phyloP scores from a whole-genome alignment of 2,888 invertebrate species.

The Idaea straminata region DNA sequence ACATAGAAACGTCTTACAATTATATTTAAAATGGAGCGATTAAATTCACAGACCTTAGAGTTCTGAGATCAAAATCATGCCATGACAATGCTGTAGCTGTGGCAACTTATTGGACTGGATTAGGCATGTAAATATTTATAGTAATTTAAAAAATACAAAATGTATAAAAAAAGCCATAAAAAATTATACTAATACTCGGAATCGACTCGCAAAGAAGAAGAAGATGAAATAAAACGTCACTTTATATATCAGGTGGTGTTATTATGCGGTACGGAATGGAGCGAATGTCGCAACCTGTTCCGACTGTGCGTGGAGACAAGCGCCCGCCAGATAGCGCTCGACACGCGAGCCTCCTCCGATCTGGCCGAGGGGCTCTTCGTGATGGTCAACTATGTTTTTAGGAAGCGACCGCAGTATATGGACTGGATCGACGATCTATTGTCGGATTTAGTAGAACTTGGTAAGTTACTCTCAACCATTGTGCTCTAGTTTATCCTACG shows the following conservation, averaged over 20 bases:
- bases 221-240: not conserved
- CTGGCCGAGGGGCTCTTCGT: conserved; percentile 85
- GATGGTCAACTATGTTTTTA: conserved; percentile 82
- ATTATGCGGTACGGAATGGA: conserved; percentile 60
- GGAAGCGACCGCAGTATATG: conserved; percentile 79
- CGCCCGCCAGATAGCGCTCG: conserved; percentile 65
- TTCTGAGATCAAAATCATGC: no score
- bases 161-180: no score
- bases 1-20: no score
- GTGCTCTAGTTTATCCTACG: no score
- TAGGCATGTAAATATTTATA: no score
- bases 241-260: conserved; percentile 55
- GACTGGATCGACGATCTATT: conserved; percentile 59
- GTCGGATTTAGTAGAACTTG: conserved; percentile 54
- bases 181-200: no score
- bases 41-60: no score
- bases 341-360: conserved; percentile 83
- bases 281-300: conserved; percentile 45
- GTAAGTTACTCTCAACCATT: conserved; percentile 32
- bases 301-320: conserved; percentile 44
- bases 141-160: no score
- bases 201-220: no score
- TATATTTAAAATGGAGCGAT: no score
- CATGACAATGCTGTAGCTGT: no score
- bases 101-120: no score